Conservation (phyloP, 2,797 vertebrate species). For the Limnodromus scolopaceus region DNA sequence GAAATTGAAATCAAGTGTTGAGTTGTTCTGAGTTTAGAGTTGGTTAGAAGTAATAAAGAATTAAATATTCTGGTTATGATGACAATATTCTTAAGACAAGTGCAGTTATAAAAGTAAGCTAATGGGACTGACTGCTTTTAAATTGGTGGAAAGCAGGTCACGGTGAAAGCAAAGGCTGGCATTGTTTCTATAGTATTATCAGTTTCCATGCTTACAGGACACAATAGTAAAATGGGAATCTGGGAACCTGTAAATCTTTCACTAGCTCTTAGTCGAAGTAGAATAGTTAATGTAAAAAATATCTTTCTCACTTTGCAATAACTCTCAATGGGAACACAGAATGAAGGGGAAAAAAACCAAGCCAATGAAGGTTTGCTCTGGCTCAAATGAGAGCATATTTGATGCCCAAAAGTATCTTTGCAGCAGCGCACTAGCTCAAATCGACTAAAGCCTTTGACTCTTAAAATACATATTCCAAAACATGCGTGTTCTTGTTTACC, state of each 20-base stretch:
- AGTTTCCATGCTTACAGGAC: constrained; percentile 68
- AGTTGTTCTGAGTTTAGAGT: not conserved
- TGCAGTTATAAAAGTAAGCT: constrained; percentile 31
- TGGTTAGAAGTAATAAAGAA: constrained; percentile 29
- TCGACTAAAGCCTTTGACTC: not conserved
- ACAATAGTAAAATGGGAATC: constrained; percentile 32
- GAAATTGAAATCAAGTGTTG: not conserved
- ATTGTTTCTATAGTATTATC: constrained; percentile 57
- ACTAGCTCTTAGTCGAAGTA: constrained; percentile 29
- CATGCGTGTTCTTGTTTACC: not conserved
- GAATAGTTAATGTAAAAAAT: constrained; percentile 57
- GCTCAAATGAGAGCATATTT: not conserved
- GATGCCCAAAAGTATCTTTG: constrained; percentile 33
- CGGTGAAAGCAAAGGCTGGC: constrained; percentile 48
- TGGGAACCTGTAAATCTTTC: constrained; percentile 70
- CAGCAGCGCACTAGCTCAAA: not conserved
- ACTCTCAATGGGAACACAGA: constrained; percentile 23
- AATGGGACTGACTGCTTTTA: constrained; percentile 27
- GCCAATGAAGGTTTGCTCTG: constrained; percentile 28
- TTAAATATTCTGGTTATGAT: not conserved
- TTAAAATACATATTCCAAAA: not conserved
- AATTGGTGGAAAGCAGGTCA: constrained; percentile 49
- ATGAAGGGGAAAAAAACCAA: not conserved
- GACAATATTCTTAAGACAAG: not conserved
- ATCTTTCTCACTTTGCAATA: constrained; percentile 69